Conservation (phyloP, 1,140 invertebrate species). For the Lineus longissimus region DNA sequence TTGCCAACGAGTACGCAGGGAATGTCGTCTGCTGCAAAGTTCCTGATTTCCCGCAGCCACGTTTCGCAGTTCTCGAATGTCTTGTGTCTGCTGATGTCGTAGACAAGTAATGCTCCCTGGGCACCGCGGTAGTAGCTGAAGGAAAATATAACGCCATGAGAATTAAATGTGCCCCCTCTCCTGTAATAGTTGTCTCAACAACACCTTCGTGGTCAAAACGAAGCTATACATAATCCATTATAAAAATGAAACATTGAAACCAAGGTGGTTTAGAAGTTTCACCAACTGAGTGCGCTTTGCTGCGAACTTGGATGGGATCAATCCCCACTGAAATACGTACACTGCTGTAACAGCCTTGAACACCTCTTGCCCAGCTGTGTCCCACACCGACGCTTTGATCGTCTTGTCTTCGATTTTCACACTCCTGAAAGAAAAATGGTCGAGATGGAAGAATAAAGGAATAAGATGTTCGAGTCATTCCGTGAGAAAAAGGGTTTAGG, state of each 20-base stretch:
- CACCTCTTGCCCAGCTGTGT: slow-evolving; percentile 97
- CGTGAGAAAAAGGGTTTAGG: too few species aligned
- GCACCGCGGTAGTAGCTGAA: slow-evolving; percentile 48
- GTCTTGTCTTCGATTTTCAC: slow-evolving; percentile 47
- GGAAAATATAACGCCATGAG: background rate
- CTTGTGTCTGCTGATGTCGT: slow-evolving; percentile 47
- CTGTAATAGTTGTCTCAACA: background rate
- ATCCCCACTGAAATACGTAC: slow-evolving; percentile 58
- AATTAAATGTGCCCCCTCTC: background rate
- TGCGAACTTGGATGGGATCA: too few species aligned
- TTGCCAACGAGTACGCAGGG: slow-evolving; percentile 54
- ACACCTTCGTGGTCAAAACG: background rate
- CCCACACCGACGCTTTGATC: slow-evolving; percentile 97
- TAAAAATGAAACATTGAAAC: background rate
- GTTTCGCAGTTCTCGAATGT: slow-evolving; percentile 44
- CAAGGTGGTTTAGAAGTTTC: too few species aligned
- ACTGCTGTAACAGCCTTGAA: slow-evolving; percentile 97
- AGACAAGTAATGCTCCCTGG: slow-evolving; percentile 48
- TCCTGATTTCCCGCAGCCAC: slow-evolving; percentile 43
- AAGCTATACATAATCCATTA: background rate
- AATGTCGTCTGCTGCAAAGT: slow-evolving; percentile 44
- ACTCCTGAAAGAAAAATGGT: slow-evolving; percentile 31
- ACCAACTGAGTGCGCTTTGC: too few species aligned
- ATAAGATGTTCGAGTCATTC: too few species aligned
- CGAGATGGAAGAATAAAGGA: too few species aligned